Evolutionary conservation across 2,113 vertebrate species (phyloP).

Genomic region (Scatophagus argus): DNA sequence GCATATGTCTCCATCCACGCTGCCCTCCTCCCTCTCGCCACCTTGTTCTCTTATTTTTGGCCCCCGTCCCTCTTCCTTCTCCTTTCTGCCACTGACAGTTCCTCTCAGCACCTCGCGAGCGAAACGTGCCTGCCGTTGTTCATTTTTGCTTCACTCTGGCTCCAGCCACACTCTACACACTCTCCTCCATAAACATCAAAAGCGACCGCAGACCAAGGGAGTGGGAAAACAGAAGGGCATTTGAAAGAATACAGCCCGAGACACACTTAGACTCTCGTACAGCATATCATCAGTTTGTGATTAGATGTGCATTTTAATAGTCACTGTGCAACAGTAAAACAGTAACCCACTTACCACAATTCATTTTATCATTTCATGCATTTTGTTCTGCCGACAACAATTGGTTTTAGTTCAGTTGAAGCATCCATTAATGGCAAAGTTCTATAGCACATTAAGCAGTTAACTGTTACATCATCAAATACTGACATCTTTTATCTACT

Average conservation of each 20-base stretch:
- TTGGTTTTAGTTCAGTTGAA: not conserved
- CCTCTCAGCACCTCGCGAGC: constrained; percentile 48
- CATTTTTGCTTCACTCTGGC: constrained; percentile 1
- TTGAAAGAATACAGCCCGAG: not conserved
- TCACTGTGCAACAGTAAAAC: not conserved
- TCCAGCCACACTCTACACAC: constrained; percentile 10
- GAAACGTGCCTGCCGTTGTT: constrained; percentile 12
- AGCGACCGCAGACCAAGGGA: constrained; percentile 18
- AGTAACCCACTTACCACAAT: not conserved
- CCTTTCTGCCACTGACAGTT: constrained; percentile 33
- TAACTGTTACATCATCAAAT: not conserved
- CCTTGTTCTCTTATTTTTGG: constrained; percentile 41
- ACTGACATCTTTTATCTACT: not conserved
- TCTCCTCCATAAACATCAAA: constrained; percentile 36
- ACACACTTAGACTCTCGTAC: not conserved
- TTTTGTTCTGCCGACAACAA: constrained; percentile 1
- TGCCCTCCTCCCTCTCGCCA: not conserved
- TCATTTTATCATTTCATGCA: not conserved
- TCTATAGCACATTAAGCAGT: not conserved
- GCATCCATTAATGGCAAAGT: not conserved
- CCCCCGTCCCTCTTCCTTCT: not conserved
- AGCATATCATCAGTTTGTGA: not conserved
- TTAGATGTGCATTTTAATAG: not conserved
- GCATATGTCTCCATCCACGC: not conserved
- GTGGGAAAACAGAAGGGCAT: constrained; percentile 13